These are phyloP conservation scores for Hirundichthys speculiger DNA, from an alignment of 2,113 vertebrate genomes.

Conservation along the genomic window DNA sequence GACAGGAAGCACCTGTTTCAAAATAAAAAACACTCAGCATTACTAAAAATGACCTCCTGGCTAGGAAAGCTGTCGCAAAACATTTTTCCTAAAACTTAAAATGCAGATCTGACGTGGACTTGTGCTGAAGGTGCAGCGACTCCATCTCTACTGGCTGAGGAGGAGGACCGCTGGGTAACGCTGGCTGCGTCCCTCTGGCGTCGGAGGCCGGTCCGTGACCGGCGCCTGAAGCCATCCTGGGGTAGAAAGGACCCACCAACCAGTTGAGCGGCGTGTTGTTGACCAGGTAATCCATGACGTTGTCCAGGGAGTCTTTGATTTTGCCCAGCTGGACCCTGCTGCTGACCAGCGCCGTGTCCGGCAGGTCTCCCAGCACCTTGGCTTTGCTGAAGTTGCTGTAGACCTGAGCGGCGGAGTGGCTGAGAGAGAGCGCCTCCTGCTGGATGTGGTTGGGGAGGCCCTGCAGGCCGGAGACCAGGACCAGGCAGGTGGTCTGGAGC, in stretches of 20 bases:
- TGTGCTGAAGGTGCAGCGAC: slow-evolving; percentile 18
- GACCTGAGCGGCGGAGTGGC: slow-evolving; percentile 81
- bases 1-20: no score
- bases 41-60: no score
- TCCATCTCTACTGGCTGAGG: slow-evolving; percentile 48
- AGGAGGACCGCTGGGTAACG: slow-evolving; percentile 3
- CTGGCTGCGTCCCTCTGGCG: slow-evolving; percentile 33
- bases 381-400: slow-evolving; percentile 83
- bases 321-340: slow-evolving; percentile 87
- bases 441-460: slow-evolving; percentile 89
- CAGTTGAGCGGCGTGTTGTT: slow-evolving; percentile 96
- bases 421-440: slow-evolving; percentile 82
- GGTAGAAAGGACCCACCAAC: slow-evolving; percentile 95
- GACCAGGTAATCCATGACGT: slow-evolving; percentile 92
- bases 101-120: background rate
- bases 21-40: no score
- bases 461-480: slow-evolving; percentile 83
- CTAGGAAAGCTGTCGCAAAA: no score
- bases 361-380: slow-evolving; percentile 82
- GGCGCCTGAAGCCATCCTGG: background rate
- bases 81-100: background rate
- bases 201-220: rapidly evolving
- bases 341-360: slow-evolving; percentile 80
- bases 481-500: slow-evolving; percentile 91
- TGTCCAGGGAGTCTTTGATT: slow-evolving; percentile 87